Evolutionary conservation across 2,113 vertebrate species (phyloP).

Genomic region (Heterotis niloticus): DNA sequence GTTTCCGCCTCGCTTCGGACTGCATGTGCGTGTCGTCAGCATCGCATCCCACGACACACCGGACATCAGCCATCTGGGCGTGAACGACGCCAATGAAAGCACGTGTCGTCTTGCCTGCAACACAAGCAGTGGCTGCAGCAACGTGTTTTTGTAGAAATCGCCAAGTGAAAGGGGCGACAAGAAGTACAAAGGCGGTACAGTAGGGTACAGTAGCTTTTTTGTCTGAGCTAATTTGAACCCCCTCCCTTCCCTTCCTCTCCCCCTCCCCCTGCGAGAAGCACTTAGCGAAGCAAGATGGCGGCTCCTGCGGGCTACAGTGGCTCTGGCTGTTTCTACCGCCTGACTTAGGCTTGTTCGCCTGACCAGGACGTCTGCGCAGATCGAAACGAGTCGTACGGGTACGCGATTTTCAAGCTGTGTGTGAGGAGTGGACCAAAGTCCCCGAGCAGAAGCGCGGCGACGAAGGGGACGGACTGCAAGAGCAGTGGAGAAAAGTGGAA

Average conservation of each 20-base stretch:
- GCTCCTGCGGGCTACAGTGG: background rate
- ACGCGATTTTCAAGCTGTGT: background rate
- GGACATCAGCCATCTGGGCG: too few species aligned
- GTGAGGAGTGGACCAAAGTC: background rate
- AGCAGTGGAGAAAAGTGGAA: background rate
- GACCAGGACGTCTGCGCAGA: background rate
- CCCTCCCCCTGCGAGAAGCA: background rate
- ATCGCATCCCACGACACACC: too few species aligned
- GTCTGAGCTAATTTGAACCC: background rate
- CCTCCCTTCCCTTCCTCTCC: background rate
- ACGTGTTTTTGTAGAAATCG: too few species aligned
- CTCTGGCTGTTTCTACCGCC: background rate
- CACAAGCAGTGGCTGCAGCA: too few species aligned
- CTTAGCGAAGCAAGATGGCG: slow-evolving; percentile 28
- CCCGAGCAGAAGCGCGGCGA: background rate
- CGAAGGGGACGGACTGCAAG: background rate
- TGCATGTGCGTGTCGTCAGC: too few species aligned
- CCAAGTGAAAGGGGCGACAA: too few species aligned
- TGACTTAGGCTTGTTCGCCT: background rate
- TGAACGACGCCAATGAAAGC: too few species aligned
- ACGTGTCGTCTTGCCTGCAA: too few species aligned
- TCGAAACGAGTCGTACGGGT: background rate
- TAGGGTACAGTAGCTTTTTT: too few species aligned
- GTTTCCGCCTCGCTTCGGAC: too few species aligned
- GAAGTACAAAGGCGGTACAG: too few species aligned